Percentiles rank a stretch among this genome's conserved stretches.
Conservation (phyloP, 1,140 invertebrate genomes). For the Protaetia brevitarsis region DNA sequence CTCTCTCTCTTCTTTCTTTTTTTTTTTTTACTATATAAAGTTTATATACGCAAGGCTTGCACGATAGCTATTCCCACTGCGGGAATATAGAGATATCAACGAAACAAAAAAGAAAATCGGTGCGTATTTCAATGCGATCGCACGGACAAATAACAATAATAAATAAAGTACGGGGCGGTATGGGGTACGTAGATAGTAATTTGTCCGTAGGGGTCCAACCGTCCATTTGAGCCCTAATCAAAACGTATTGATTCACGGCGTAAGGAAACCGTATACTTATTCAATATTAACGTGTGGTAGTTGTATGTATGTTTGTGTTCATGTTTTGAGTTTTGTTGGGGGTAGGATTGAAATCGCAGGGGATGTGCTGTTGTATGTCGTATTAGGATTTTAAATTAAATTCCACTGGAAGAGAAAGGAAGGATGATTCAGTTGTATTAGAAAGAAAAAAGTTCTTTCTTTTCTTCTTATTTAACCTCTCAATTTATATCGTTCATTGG, state of each 20-base stretch:
- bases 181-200: slow-evolving; percentile 6
- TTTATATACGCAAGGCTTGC: neutral
- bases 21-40: too few relatives aligned
- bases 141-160: neutral
- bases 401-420: too few relatives aligned
- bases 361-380: too few relatives aligned
- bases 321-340: too few relatives aligned
- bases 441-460: too few relatives aligned
- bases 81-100: slow-evolving; percentile 4
- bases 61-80: slow-evolving; percentile 3
- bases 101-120: neutral
- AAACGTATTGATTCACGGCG: neutral
- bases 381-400: too few relatives aligned
- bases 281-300: neutral
- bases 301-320: too few relatives aligned
- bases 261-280: slow-evolving; percentile 5
- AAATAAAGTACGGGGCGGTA: slow-evolving; percentile 14
- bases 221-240: neutral
- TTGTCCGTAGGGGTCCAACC: slow-evolving; percentile 11
- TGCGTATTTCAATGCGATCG: slow-evolving; percentile 1
- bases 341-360: too few relatives aligned
- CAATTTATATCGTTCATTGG: too few relatives aligned
- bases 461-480: too few relatives aligned
- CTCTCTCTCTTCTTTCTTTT: neutral
- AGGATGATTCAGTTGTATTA: too few relatives aligned